Evolutionary conservation across 23 tunicate genomes (phyloP), one percentile per base, ranked within the genome.

Genomic region (Ascidia mentula): DNA sequence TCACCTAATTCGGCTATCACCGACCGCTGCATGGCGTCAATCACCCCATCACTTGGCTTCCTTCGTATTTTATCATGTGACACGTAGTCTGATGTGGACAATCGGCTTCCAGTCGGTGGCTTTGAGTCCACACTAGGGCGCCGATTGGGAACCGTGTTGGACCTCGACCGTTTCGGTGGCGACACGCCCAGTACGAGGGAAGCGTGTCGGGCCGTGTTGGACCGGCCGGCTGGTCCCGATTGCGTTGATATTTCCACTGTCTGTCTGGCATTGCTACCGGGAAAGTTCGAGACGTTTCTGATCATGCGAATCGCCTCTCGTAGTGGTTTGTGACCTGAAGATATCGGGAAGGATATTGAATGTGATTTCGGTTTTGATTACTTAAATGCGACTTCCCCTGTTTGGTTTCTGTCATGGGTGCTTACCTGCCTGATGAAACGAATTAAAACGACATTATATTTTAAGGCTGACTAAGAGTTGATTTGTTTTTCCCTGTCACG

Each of bases 281-380:
- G 73, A 31, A 61, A 72, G 9, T 71, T 37, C 12, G 79, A 34
- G 24, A 85, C 80, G 59, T 90, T 90, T 79, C 85, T 90, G 45
- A 90, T 90, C 79, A 86, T 82, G 15, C 83, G 73, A 24, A 90
- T 72, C 9, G 89, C 82, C 30, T 80, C 79, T 61, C 70, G 69
- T 33, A 90, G 46, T 26, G 96, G 96, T 40, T 80, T 80, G 77
- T 85, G 80, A 18, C 96, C 96, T 90, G 40, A 6, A 20, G 9
- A 71, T 20, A 38, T n/a, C 36, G 4, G n/a, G n/a, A n/a, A n/a
- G n/a, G n/a, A n/a, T n/a, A n/a, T n/a, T n/a, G n/a, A n/a, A n/a
- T n/a, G n/a, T n/a, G n/a, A n/a, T n/a, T n/a, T n/a, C n/a, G n/a
- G n/a, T n/a, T n/a, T n/a, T n/a, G n/a, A n/a, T n/a, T n/a, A n/a